phyloP scores from a whole-genome alignment of 2,888 invertebrate species.

The Ceriagrion tenellum region DNA sequence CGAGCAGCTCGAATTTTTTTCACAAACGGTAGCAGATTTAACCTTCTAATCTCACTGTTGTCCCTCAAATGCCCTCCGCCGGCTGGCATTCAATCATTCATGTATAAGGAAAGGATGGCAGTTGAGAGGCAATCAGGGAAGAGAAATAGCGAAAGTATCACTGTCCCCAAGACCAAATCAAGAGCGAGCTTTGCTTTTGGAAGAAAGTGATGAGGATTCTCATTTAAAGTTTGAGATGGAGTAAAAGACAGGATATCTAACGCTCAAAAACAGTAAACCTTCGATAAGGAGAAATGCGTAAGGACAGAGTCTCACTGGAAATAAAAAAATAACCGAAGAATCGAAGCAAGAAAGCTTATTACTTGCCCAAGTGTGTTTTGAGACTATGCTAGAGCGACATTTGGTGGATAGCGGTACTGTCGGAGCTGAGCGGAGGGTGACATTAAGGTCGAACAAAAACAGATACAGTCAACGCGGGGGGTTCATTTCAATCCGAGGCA shows the following conservation, averaged over 20 bases:
- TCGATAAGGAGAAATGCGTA: no score
- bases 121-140: background rate
- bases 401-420: slow-evolving; percentile 2
- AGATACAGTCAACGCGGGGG: background rate
- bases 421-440: background rate
- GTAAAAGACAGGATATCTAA: background rate
- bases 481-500: background rate
- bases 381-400: background rate
- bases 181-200: background rate
- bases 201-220: background rate
- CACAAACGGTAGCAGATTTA: no score
- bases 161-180: background rate
- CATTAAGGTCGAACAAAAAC: background rate
- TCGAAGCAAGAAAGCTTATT: background rate
- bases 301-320: background rate
- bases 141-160: background rate
- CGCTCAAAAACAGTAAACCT: background rate
- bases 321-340: background rate
- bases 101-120: background rate
- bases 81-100: background rate
- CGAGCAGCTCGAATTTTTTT: no score
- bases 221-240: background rate
- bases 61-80: background rate
- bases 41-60: no score
- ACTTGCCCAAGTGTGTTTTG: background rate